Percentiles rank a stretch among this genome's conserved stretches.
phyloP scores from a whole-genome alignment of 2,113 vertebrate genomes.

The Myanophis thanlyinensis region DNA sequence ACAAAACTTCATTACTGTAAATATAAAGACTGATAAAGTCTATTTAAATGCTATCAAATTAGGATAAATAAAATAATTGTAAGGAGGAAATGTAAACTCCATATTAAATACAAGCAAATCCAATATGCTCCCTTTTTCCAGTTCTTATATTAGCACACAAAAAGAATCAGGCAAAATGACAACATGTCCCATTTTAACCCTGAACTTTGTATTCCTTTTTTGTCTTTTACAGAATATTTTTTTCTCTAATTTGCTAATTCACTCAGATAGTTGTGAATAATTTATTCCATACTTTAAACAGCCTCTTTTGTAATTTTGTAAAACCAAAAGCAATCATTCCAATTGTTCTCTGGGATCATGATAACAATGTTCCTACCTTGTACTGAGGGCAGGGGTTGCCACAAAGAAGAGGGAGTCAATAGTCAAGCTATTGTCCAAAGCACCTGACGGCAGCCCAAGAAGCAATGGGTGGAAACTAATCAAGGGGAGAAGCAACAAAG shows the following conservation, averaged over 20 bases:
- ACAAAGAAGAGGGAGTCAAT: no score
- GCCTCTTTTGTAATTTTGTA: background rate
- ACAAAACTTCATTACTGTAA: background rate
- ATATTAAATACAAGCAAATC: background rate
- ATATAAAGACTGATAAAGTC: background rate
- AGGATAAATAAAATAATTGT: background rate
- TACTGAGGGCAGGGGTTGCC: no score
- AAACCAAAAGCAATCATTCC: background rate
- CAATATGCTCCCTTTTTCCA: background rate
- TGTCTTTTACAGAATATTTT: background rate
- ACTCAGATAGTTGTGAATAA: background rate
- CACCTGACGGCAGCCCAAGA: no score
- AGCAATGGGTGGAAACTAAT: no score
- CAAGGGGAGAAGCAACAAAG: no score
- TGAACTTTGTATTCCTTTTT: background rate
- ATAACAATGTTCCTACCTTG: no score
- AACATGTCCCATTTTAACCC: background rate
- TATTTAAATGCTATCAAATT: background rate
- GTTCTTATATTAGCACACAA: background rate
- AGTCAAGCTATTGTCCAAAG: no score
- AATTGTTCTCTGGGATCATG: background rate
- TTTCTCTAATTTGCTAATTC: background rate
- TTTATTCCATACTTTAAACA: background rate
- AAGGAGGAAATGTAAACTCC: background rate
- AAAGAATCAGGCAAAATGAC: background rate